These are phyloP conservation scores for Pecten maximus DNA, from an alignment of 2,888 invertebrate species.

Conservation along the genomic window DNA sequence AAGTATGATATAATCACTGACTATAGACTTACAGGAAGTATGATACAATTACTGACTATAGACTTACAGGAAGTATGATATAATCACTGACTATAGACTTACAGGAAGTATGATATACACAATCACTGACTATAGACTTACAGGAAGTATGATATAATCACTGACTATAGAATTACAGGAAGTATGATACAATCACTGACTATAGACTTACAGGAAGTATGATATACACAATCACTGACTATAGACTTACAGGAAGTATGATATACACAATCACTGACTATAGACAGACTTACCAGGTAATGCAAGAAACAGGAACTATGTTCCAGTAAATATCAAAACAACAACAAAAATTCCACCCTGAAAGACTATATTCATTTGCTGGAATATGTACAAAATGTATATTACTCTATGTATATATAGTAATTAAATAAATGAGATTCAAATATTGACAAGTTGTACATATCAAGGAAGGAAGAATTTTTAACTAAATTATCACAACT, in stretches of 20 bases:
- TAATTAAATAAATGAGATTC: conserved; percentile 33
- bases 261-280: conserved; percentile 19
- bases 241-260: background rate
- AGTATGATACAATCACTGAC: background rate
- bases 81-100: background rate
- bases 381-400: background rate
- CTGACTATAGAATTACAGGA: background rate
- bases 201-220: conserved; percentile 1
- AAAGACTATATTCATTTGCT: background rate
- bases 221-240: background rate
- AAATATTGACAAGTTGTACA: conserved; percentile 26
- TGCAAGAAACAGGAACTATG: background rate
- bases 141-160: background rate
- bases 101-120: background rate
- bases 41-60: background rate
- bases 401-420: background rate
- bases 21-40: background rate
- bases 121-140: background rate
- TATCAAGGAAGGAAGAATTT: background rate
- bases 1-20: background rate
- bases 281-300: background rate
- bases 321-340: background rate
- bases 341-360: background rate
- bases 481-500: background rate
- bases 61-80: background rate